Evolutionary conservation across 2,888 invertebrate species (phyloP), one percentile per base, ranked within the genome.

Genomic region (Camptogramma bilineatum): DNA sequence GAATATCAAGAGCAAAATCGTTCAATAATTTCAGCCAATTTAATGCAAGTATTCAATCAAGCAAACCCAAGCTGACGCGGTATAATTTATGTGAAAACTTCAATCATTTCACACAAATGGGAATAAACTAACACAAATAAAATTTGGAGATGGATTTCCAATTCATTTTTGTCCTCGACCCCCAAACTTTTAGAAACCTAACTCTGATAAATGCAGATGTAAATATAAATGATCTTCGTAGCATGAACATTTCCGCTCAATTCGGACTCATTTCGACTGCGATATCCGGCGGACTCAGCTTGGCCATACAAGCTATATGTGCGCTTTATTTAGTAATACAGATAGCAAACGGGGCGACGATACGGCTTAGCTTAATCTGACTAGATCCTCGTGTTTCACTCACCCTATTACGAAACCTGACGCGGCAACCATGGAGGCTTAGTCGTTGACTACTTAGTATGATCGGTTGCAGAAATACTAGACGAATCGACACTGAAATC

Each of bases 1-100:
- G 57, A 75, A 67, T 4, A 60, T 85, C 10, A 83, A 81, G 63
- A 31, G 57, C 65, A 62, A 69, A 65, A 52, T 71, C 59, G 44
- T 59, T 55, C 54, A 48, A 21, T 39, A 52, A 24, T 31, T 18
- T 48, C 24, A 62, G 62, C 51, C 18, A 46, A 19, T 44, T 28
- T 57, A 39, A 63, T 67, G 66, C 61, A 66, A 44, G 61, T 70
- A 50, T 68, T 68, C 69, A 55, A 58, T 62, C 59, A 66, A 66
- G 56, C 53, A 47, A 70, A 66, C 52, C 61, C 72, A 67, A 69
- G 59, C 55, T 69, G 67, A 16, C 62, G 57, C 61, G 34, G 16
- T 59, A 52, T 62, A 52, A 64, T 66, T 70, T 68, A 65, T 61
- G 52, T 24, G 34, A 48, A 53, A 70, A 64, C 66, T 62, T 66